Evolutionary conservation across 2,113 vertebrate species (phyloP).

Genomic region (Tachysurus fulvidraco): DNA sequence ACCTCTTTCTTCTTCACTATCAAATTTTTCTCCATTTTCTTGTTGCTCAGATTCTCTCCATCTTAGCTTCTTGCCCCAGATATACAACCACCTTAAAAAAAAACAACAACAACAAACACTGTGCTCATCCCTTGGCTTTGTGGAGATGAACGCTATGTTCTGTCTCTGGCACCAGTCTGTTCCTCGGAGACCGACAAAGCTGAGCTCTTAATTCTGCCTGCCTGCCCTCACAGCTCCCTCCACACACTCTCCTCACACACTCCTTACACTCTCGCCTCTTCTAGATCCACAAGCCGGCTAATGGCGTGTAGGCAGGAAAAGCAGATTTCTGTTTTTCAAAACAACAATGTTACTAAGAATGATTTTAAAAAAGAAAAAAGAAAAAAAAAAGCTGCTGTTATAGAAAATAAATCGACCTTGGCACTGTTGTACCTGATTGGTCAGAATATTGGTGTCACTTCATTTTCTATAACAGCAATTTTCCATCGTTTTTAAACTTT

Average conservation of each 20-base stretch:
- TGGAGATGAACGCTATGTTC: conserved; percentile 28
- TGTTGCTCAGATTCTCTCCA: conserved; percentile 1
- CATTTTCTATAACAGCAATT: not conserved
- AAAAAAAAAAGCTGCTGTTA: too few species aligned
- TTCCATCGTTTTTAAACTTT: not conserved
- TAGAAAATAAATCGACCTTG: not conserved
- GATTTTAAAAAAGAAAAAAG: too few species aligned
- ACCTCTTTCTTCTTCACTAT: not conserved
- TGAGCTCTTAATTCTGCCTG: conserved; percentile 39
- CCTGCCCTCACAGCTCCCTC: conserved; percentile 29
- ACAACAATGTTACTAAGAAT: not conserved
- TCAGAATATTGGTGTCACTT: not conserved
- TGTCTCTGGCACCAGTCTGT: conserved; percentile 26
- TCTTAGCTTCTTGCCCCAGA: conserved; percentile 7
- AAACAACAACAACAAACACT: not conserved
- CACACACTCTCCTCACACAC: not conserved
- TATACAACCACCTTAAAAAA: not conserved
- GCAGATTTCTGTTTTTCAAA: not conserved
- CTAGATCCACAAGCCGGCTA: conserved; percentile 4
- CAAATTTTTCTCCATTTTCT: conserved; percentile 4
- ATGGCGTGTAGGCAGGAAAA: not conserved
- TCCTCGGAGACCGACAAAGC: conserved; percentile 13
- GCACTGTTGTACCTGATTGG: not conserved
- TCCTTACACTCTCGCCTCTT: conserved; percentile 8
- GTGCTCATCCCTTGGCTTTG: conserved; percentile 6